A percentile compares a stretch with the other conserved stretches of the same genome.
Evolutionary conservation across 1,140 invertebrate species (phyloP).

Genomic region (Andrena cerasifolii): DNA sequence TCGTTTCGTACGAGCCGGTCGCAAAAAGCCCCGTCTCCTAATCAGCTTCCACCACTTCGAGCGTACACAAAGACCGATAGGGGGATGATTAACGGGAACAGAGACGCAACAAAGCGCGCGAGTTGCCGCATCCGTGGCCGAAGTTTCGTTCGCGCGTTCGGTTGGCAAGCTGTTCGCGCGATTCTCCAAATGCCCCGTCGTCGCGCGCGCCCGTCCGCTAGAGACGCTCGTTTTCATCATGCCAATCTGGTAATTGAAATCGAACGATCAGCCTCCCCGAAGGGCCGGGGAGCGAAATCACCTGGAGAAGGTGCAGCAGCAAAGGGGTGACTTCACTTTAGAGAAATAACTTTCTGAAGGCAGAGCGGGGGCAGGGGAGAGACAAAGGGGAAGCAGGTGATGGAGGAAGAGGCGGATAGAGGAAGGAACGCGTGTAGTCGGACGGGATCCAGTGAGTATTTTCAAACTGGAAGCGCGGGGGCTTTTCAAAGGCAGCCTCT

Average conservation of each 20-base stretch:
- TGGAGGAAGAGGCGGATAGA: background rate
- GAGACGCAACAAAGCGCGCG: constrained; percentile 19
- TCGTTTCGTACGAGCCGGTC: background rate
- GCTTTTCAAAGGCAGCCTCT: constrained; percentile 15
- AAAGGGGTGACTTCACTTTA: background rate
- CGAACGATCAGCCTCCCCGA: background rate
- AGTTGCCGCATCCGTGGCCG: background rate
- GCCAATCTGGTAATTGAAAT: constrained; percentile 26
- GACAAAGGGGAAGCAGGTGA: background rate
- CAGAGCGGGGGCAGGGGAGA: background rate
- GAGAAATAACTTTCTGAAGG: background rate
- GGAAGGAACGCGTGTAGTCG: background rate
- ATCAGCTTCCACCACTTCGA: constrained; percentile 43
- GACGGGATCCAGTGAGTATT: constrained; percentile 21
- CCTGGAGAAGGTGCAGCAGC: background rate
- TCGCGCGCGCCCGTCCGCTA: background rate
- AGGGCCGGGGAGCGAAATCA: background rate
- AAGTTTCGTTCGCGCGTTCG: background rate
- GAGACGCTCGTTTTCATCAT: background rate
- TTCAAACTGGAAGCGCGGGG: background rate
- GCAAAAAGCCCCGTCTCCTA: constrained; percentile 33
- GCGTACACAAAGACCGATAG: constrained; percentile 19
- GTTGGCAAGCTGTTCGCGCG: background rate
- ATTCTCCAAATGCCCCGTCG: background rate
- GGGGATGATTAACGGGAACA: constrained; percentile 37